Evolutionary conservation across 1,140 invertebrate species (phyloP).

Genomic region (Habropoda laboriosa): DNA sequence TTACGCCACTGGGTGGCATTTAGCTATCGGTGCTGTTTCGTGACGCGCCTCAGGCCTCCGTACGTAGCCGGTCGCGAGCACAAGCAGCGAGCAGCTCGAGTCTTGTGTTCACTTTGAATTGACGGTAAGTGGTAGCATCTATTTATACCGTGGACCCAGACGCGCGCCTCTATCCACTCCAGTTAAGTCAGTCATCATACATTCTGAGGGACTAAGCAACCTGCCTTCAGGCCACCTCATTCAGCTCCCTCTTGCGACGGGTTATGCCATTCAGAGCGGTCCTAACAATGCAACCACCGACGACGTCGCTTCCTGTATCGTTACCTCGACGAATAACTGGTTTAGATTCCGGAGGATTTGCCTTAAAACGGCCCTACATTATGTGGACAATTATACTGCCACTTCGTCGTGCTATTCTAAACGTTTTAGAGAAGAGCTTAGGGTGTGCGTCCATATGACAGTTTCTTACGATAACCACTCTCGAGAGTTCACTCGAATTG

Average conservation of each 20-base stretch:
- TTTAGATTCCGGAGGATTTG: not conserved
- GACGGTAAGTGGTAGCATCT: slow-evolving; percentile 67
- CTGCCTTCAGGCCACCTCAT: slow-evolving; percentile 55
- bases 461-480: too few relatives aligned
- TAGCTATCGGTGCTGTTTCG: slow-evolving; percentile 40
- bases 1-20: slow-evolving; percentile 42
- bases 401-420: not conserved
- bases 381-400: not conserved
- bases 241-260: slow-evolving; percentile 46
- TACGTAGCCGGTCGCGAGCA: slow-evolving; percentile 32
- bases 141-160: slow-evolving; percentile 71
- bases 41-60: slow-evolving; percentile 46
- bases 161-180: slow-evolving; percentile 67
- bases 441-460: too few relatives aligned
- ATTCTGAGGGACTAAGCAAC: slow-evolving; percentile 51
- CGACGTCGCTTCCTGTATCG: not conserved
- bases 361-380: not conserved
- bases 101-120: slow-evolving; percentile 64
- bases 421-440: too few relatives aligned
- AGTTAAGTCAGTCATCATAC: slow-evolving; percentile 72
- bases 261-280: slow-evolving; percentile 39
- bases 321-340: not conserved
- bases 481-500: too few relatives aligned
- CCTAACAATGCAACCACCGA: slow-evolving; percentile 2
- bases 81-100: slow-evolving; percentile 34